These are phyloP conservation scores for Branchipolynoe longqiensis DNA, from an alignment of 2,888 invertebrate genomes.

Conservation along the genomic window DNA sequence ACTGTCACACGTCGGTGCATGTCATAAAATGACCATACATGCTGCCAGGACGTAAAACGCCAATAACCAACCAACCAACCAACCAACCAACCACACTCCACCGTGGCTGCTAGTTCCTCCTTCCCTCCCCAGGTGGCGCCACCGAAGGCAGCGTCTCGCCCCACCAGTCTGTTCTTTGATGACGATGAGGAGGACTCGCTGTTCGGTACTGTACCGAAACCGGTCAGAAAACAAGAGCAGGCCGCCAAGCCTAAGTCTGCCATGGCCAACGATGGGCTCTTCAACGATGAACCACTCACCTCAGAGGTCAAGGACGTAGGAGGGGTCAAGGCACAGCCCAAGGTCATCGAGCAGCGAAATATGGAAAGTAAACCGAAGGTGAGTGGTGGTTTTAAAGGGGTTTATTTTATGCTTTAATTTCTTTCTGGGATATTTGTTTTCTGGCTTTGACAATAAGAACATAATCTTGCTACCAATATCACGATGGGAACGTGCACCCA, in stretches of 20 bases:
- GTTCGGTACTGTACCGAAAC: conserved; percentile 18
- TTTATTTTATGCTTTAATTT: neutral
- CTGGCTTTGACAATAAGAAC: too few relatives aligned
- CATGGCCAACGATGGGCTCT: neutral
- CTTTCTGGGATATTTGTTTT: too few relatives aligned
- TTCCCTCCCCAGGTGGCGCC: too few relatives aligned
- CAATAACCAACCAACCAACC: too few relatives aligned
- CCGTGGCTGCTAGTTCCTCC: too few relatives aligned
- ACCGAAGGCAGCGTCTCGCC: too few relatives aligned
- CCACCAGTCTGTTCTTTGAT: conserved; percentile 15
- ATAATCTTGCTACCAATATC: too few relatives aligned
- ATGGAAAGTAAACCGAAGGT: neutral
- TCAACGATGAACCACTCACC: conserved; percentile 22
- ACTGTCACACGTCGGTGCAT: too few relatives aligned
- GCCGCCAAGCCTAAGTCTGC: neutral
- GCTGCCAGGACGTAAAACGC: too few relatives aligned
- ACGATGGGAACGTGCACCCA: too few relatives aligned
- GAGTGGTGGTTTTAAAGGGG: neutral
- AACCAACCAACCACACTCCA: too few relatives aligned
- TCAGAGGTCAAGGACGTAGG: conserved; percentile 6
- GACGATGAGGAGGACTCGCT: conserved; percentile 10
- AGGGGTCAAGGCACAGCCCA: neutral
- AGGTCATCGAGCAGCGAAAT: neutral
- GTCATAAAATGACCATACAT: too few relatives aligned
- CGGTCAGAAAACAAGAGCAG: neutral